These are phyloP conservation scores for Acanthaster planci DNA, from an alignment of 35 echinoderm and acorn worm genomes.

Conservation along the genomic window DNA sequence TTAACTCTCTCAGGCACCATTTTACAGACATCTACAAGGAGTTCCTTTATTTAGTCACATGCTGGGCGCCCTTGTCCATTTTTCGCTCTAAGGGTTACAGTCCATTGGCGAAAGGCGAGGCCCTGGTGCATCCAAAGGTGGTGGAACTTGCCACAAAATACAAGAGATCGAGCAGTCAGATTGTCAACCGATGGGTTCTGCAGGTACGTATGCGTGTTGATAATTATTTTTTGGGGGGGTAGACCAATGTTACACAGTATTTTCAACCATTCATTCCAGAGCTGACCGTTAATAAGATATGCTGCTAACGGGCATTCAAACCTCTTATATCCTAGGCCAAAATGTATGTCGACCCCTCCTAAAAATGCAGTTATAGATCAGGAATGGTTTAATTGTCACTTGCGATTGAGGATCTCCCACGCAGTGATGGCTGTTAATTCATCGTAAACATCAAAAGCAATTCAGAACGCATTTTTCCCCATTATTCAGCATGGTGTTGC, in stretches of 20 bases:
- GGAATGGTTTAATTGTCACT: no score
- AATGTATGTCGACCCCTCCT: neutral
- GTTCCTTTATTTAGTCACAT: no score
- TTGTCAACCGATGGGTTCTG: neutral
- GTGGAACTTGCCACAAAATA: slow-evolving; percentile 10
- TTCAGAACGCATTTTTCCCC: neutral
- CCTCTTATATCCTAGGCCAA: neutral
- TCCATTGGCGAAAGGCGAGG: slow-evolving; percentile 9
- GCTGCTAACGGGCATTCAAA: neutral
- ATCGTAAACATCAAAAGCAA: no score
- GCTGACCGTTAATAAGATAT: neutral
- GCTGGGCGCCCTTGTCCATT: no score
- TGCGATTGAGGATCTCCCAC: no score
- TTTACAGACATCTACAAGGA: no score
- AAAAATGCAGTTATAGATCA: neutral
- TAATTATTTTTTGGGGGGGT: neutral
- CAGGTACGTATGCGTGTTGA: neutral
- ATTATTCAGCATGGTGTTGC: neutral
- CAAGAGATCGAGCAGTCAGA: neutral
- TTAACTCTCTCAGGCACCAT: no score
- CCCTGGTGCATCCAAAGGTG: neutral
- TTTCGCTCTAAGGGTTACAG: no score
- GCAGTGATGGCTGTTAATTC: no score
- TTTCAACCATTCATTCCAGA: no score
- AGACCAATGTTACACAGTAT: no score